phyloP scores from a whole-genome alignment of 37 sponge, comb jelly and placozoan species.

The Sycon ciliatum region DNA sequence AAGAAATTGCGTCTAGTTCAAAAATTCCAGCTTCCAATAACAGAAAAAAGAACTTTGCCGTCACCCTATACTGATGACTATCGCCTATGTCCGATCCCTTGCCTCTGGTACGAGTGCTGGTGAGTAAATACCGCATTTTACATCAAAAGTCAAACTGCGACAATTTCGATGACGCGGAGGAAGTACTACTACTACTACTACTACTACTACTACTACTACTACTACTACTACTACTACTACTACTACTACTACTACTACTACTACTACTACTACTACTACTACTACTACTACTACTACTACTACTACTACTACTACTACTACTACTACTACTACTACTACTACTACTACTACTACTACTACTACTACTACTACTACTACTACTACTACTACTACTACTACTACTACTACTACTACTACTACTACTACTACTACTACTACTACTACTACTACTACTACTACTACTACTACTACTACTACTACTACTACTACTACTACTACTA shows the following conservation, averaged over 20 bases:
- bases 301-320: not conserved
- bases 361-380: not conserved
- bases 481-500: not conserved
- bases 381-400: slow-evolving; percentile 1
- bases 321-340: slow-evolving; percentile 2
- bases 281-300: slow-evolving; percentile 8
- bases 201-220: not conserved
- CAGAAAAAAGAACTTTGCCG: too few relatives aligned
- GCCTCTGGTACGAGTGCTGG: too few relatives aligned
- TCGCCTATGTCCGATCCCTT: too few relatives aligned
- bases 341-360: slow-evolving; percentile 8
- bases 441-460: slow-evolving; percentile 8
- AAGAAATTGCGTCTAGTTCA: too few relatives aligned
- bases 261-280: not conserved
- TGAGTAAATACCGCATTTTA: too few relatives aligned
- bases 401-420: not conserved
- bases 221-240: not conserved
- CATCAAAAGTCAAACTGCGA: too few relatives aligned
- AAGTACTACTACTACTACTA: too few relatives aligned
- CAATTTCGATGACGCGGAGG: too few relatives aligned
- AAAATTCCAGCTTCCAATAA: too few relatives aligned
- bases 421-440: slow-evolving; percentile 6
- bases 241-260: not conserved
- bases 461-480: slow-evolving; percentile 8
- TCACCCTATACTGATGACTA: too few relatives aligned